Base-by-base conservation (phyloP, 92 coral and sea anemone genomes). In the Desmophyllum pertusum region DNA sequence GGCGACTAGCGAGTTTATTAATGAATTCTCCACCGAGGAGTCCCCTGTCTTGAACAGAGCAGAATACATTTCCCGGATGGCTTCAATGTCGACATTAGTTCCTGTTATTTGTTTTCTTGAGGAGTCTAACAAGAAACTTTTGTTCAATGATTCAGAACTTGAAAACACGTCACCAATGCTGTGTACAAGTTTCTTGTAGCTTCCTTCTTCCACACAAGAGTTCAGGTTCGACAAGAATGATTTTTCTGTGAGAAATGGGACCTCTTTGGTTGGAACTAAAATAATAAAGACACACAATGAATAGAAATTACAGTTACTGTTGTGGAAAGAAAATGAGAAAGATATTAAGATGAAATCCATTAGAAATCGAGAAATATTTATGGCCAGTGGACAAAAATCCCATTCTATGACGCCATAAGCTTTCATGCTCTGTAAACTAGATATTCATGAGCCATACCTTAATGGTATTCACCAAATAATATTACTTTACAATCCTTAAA, bases 81-180 rank as follows among this genome's bases (percentile, higher is more conserved):
- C 91, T 64, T 90, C 93, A 64, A 97, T 76, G 72, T 97, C 99
- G 82, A 97, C 90, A 84, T 73, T 88, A 48, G 92, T 85, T 36
- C 77, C 75, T 37, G 81, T 78, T n/a, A 75, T 89, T 52, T 80
- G 81, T 15, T 78, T 76, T 57, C 66, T 38, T 33, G 88, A 64
- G 31, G 90, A 84, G 30, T 87, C 84, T 40, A 86, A 48, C 67
- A 92, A 84, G 89, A 97, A 97, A 76, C 99, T 97, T 62, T 85
- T 85, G 88, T 91, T 94, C 40, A 97, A 90, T 25, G 97, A 92
- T 35, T 93, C 89, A 17, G 99, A 88, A 86, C 84, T 86, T 19
- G 99, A 94, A 81, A 97, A 94, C 59, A 97, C 97, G 71, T 89
- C 89, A 14, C 99, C 98, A 55, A 97, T 93, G 42, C 77, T 77